These are phyloP conservation scores for Oryzias javanicus DNA, from an alignment of 2,113 vertebrate species.

Conservation along the genomic window DNA sequence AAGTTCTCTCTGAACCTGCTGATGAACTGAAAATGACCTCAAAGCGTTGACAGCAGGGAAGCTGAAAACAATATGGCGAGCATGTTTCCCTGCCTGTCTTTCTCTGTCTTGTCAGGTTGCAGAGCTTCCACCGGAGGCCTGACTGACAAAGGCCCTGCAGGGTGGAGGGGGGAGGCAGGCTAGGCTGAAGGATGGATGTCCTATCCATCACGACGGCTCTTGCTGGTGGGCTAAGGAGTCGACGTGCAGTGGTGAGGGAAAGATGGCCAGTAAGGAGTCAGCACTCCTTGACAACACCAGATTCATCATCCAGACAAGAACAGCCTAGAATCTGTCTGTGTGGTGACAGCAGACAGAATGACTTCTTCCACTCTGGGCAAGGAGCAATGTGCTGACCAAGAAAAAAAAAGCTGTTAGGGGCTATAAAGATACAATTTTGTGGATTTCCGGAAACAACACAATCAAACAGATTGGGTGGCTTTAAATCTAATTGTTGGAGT, in stretches of 20 bases:
- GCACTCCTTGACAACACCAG: conserved; percentile 69
- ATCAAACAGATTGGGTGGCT: conserved; percentile 17
- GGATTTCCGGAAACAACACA: conserved; percentile 39
- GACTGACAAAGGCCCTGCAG: conserved; percentile 69
- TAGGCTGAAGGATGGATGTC: conserved; percentile 64
- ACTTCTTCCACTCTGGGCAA: conserved; percentile 60
- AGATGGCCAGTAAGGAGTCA: conserved; percentile 72
- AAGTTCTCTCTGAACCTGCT: conserved; percentile 39
- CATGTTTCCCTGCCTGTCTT: conserved; percentile 66
- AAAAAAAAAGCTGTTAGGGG: conserved; percentile 18
- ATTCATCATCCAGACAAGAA: conserved; percentile 76
- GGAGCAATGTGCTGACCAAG: conserved; percentile 69
- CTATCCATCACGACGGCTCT: conserved; percentile 69
- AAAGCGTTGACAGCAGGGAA: conserved; percentile 55
- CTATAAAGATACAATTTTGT: conserved; percentile 36
- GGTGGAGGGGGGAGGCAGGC: conserved; percentile 29
- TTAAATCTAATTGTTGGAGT: not conserved
- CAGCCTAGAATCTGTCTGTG: conserved; percentile 59
- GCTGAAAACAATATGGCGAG: conserved; percentile 67
- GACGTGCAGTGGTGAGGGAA: conserved; percentile 67
- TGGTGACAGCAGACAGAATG: conserved; percentile 63
- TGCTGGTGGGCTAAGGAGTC: conserved; percentile 59
- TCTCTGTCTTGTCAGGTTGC: conserved; percentile 56
- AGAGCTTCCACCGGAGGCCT: conserved; percentile 49
- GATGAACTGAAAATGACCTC: conserved; percentile 74